Evolutionary conservation across 2,888 invertebrate species (phyloP).

Genomic region (Epinotia nisella): DNA sequence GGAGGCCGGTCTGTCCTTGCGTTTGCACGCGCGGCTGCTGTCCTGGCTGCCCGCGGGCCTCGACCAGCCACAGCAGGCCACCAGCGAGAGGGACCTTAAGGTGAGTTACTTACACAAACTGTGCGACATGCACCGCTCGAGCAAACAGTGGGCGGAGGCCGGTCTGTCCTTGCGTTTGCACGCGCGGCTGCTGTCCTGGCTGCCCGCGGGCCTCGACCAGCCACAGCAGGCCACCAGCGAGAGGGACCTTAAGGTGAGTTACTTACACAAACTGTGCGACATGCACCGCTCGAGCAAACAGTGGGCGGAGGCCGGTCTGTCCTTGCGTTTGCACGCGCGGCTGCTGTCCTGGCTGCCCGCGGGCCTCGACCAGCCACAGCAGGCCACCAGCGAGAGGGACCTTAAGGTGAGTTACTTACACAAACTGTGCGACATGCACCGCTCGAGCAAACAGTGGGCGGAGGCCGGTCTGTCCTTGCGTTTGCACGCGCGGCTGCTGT

Average conservation of each 20-base stretch:
- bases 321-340: constrained; percentile 92
- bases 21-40: constrained; percentile 91
- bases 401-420: constrained; percentile 86
- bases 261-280: constrained; percentile 77
- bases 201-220: constrained; percentile 90
- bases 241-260: constrained; percentile 90
- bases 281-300: constrained; percentile 95
- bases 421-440: constrained; percentile 90
- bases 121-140: constrained; percentile 94
- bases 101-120: constrained; percentile 61
- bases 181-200: constrained; percentile 92
- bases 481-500: constrained; percentile 90
- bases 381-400: constrained; percentile 91
- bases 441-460: constrained; percentile 94
- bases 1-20: constrained; percentile 97
- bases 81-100: constrained; percentile 95
- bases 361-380: constrained; percentile 90
- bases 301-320: constrained; percentile 98
- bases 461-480: constrained; percentile 98
- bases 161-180: constrained; percentile 94
- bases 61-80: constrained; percentile 88
- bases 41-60: constrained; percentile 92
- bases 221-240: constrained; percentile 90
- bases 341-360: constrained; percentile 91
- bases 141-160: constrained; percentile 98